Evolutionary conservation across 2,797 vertebrate species (phyloP).

Genomic region (Chrysocyon brachyurus): DNA sequence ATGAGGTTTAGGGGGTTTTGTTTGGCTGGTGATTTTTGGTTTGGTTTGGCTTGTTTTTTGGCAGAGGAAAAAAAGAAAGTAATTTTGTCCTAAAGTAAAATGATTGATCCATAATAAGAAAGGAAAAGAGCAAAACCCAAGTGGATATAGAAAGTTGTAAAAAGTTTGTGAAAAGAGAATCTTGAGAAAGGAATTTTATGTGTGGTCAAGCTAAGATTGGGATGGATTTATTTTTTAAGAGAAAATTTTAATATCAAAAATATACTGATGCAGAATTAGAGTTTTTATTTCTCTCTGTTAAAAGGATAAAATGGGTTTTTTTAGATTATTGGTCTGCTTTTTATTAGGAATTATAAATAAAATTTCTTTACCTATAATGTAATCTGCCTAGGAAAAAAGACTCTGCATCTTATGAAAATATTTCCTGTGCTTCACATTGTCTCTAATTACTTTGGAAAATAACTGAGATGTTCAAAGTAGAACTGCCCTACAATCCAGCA

Average conservation of each 20-base stretch:
- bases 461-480: background rate
- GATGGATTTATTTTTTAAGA: background rate
- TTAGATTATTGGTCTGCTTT: background rate
- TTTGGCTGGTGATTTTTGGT: background rate
- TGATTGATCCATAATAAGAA: background rate
- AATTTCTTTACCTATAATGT: background rate
- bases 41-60: background rate
- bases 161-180: background rate
- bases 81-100: background rate
- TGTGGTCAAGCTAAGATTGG: background rate
- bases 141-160: background rate
- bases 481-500: too few relatives aligned
- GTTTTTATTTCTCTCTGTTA: background rate
- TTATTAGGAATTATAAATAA: background rate
- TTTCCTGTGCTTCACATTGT: background rate
- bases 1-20: background rate
- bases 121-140: background rate
- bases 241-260: background rate
- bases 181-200: background rate
- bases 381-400: background rate
- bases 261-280: background rate
- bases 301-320: background rate
- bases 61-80: background rate
- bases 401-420: background rate
- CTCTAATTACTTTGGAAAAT: background rate